Evolutionary conservation across 1,140 invertebrate species (phyloP).

Genomic region (Drosophila orosa): DNA sequence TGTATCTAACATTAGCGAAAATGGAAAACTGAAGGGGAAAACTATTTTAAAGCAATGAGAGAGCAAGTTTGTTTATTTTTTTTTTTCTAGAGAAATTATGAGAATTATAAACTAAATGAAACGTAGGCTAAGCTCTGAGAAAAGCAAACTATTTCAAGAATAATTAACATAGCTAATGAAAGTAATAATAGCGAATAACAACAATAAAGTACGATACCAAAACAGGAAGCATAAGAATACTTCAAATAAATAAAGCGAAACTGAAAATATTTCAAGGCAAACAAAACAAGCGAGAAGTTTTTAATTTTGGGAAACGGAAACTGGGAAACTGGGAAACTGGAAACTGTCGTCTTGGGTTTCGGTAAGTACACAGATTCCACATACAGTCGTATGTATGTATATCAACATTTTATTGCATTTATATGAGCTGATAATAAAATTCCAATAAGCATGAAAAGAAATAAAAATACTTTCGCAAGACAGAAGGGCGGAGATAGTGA

Average conservation of each 20-base stretch:
- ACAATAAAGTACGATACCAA: conserved; percentile 31
- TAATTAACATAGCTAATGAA: conserved; percentile 44
- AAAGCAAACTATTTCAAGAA: conserved; percentile 47
- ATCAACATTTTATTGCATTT: conserved; percentile 74
- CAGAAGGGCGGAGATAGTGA: conserved; percentile 26
- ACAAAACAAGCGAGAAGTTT: conserved; percentile 37
- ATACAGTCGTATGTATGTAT: conserved; percentile 17
- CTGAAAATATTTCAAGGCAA: conserved; percentile 76
- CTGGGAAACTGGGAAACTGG: not conserved
- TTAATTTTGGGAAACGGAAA: not conserved
- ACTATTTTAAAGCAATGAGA: conserved; percentile 77
- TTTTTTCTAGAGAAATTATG: conserved; percentile 60
- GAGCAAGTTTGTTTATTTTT: conserved; percentile 49
- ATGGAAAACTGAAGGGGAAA: conserved; percentile 25
- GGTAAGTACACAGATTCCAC: conserved; percentile 21
- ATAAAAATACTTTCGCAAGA: conserved; percentile 76
- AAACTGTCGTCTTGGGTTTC: not conserved
- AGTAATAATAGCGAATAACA: conserved; percentile 48
- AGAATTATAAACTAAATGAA: conserved; percentile 41
- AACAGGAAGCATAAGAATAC: conserved; percentile 42
- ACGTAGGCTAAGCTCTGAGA: conserved; percentile 41
- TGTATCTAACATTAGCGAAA: conserved; percentile 19
- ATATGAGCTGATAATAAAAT: conserved; percentile 81
- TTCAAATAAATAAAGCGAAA: conserved; percentile 70
- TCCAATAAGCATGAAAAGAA: conserved; percentile 76